Evolutionary conservation across 2,113 vertebrate genomes (phyloP).

Genomic region (Plectropomus leopardus): DNA sequence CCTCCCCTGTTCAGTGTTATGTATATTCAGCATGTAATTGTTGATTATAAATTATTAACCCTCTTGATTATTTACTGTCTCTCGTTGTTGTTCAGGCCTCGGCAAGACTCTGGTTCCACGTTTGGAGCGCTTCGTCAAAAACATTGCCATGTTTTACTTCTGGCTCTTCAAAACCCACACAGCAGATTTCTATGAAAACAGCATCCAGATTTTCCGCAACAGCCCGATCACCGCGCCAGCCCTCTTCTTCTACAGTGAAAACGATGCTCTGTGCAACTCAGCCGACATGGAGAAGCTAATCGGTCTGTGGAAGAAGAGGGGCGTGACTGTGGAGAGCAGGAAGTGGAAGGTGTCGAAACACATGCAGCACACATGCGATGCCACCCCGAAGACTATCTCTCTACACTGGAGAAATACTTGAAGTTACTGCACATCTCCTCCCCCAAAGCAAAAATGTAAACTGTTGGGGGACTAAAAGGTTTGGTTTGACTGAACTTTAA

Average conservation of each 20-base stretch:
- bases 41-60: neutral
- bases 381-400: slow-evolving; percentile 71
- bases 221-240: slow-evolving; percentile 43
- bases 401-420: slow-evolving; percentile 60
- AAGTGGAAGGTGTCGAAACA: slow-evolving; percentile 76
- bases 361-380: slow-evolving; percentile 66
- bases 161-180: slow-evolving; percentile 71
- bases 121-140: slow-evolving; percentile 60
- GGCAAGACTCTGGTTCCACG: slow-evolving; percentile 75
- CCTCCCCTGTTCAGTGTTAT: neutral
- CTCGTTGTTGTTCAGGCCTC: slow-evolving; percentile 61
- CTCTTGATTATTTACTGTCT: neutral
- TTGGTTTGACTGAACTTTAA: neutral
- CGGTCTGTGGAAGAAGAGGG: slow-evolving; percentile 57
- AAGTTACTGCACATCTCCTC: slow-evolving; percentile 31
- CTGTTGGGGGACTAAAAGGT: neutral
- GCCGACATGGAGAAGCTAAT: slow-evolving; percentile 51
- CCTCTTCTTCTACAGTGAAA: slow-evolving; percentile 77
- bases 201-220: slow-evolving; percentile 55
- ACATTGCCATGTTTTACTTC: slow-evolving; percentile 66
- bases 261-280: slow-evolving; percentile 69
- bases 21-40: neutral
- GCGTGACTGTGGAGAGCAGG: slow-evolving; percentile 54
- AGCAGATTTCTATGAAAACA: slow-evolving; percentile 45
- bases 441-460: neutral